Base-by-base conservation (phyloP, 2,113 vertebrate species). In the Andinoacara biseriatus region DNA sequence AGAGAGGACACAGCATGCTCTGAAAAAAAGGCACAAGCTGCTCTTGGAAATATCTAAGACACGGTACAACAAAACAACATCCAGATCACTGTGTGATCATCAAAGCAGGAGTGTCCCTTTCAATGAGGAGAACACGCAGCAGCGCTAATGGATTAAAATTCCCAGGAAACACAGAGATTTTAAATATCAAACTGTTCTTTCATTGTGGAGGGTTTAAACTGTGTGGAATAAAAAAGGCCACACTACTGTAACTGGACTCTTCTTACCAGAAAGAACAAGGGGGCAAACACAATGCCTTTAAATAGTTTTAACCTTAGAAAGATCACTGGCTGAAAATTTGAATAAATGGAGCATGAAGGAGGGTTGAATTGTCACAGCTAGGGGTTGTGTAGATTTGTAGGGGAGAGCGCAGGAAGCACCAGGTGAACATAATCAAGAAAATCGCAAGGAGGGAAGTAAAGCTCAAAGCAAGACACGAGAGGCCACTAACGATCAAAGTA, bases 261-360 rank as follows among this genome's bases (percentile, higher is more conserved):
- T 78, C 22, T 56, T 31, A 63, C 18, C 72, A 80, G 26, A 78
- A 74, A 83, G 76, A 76, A 74, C 69, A 17, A 56, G 40, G 49
- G 67, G 62, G 78, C 35, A 85, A 56, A 67, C 63, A 75, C 85
- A 63, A 86, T 74, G 54, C 58, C 82, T 89, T 15, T 78, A 92
- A 95, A 90, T 86, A 92, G 80, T 81, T 78, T 43, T 58, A 74
- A 59, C 80, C 80, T 83, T 62, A 78, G 76, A 84, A 83, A 84
- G 81, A 85, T 85, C 57, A 88, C 61, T 84, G 85, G 75, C 58
- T 81, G 40, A 65, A 54, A 78, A 65, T 60, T 77, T 69, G 59
- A 92, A 86, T 82, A 92, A 92, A 90, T 91, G 84, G 83, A 82
- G 89, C 87, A 86, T 92, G 82, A 90, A 87, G 80, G 74, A 89